These are phyloP conservation scores for Calephelis nemesis DNA, from an alignment of 1,140 invertebrate genomes.

Conservation along the genomic window DNA sequence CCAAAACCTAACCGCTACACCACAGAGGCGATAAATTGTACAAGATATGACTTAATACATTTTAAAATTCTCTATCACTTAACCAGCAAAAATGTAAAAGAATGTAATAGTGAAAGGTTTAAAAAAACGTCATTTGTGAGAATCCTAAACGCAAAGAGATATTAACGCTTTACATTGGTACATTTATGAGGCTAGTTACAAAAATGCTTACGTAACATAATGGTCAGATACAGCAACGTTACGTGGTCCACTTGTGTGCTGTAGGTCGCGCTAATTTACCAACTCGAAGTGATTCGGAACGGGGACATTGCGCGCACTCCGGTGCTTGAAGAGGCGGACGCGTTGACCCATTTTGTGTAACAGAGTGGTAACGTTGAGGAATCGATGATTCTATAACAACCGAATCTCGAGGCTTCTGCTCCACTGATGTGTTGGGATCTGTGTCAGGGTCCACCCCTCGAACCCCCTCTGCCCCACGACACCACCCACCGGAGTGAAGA, in stretches of 20 bases:
- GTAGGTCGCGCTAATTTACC: constrained; percentile 13
- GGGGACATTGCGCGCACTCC: constrained; percentile 55
- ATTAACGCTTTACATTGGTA: too few relatives aligned
- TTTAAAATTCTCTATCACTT: too few relatives aligned
- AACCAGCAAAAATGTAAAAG: too few relatives aligned
- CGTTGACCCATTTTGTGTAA: constrained; percentile 72
- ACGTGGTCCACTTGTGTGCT: constrained; percentile 7
- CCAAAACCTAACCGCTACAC: too few relatives aligned
- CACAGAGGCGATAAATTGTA: too few relatives aligned
- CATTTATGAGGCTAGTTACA: too few relatives aligned
- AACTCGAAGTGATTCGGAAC: constrained; percentile 53
- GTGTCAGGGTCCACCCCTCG: constrained; percentile 72
- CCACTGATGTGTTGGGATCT: constrained; percentile 69
- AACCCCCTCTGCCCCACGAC: constrained; percentile 22
- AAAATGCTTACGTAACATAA: constrained; percentile 2
- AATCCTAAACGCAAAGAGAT: neutral
- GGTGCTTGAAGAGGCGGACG: constrained; percentile 45
- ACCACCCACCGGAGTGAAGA: constrained; percentile 30
- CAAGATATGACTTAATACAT: too few relatives aligned
- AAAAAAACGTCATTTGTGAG: neutral
- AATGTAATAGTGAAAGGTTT: neutral
- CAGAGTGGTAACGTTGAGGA: constrained; percentile 56
- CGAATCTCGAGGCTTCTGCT: constrained; percentile 67
- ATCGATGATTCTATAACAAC: constrained; percentile 68
- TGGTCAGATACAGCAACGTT: constrained; percentile 7